Conservation (phyloP, 2,888 invertebrate species). For the Apamea sordens region DNA sequence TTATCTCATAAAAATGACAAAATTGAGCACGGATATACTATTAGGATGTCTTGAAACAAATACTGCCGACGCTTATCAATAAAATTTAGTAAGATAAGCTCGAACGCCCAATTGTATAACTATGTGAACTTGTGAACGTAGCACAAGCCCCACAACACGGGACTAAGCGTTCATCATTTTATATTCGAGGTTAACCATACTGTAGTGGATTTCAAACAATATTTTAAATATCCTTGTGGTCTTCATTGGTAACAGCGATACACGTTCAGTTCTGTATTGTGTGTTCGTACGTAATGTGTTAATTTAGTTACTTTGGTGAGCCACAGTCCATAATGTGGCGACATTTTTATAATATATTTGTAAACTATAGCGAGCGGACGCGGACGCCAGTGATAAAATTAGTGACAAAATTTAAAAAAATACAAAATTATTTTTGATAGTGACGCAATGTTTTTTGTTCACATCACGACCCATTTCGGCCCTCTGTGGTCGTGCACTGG, state of each 20-base stretch:
- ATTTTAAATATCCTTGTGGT: conserved; percentile 90
- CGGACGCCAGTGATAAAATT: conserved; percentile 89
- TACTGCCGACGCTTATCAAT: conserved; percentile 87
- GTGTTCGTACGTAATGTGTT: conserved; percentile 76
- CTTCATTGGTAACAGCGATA: conserved; percentile 89
- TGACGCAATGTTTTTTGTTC: conserved; percentile 72
- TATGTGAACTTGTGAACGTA: conserved; percentile 66
- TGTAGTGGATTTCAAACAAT: conserved; percentile 78
- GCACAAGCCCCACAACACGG: conserved; percentile 60
- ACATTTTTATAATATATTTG: conserved; percentile 87
- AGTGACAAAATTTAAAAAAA: conserved; percentile 87
- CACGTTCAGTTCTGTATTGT: conserved; percentile 84
- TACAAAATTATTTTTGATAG: conserved; percentile 87
- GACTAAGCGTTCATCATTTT: conserved; percentile 82
- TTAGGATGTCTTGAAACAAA: conserved; percentile 86
- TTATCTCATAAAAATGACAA: conserved; percentile 81
- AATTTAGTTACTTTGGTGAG: conserved; percentile 81
- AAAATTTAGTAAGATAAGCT: conserved; percentile 81
- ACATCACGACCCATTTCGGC: conserved; percentile 51
- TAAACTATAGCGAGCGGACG: conserved; percentile 88
- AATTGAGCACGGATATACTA: conserved; percentile 89
- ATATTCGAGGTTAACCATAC: conserved; percentile 79
- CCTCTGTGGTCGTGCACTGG: conserved; percentile 69
- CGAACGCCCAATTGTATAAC: conserved; percentile 74
- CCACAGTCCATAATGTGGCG: conserved; percentile 82